Conservation (phyloP, 2,888 invertebrate genomes). For the Philopedon plagiatum region DNA sequence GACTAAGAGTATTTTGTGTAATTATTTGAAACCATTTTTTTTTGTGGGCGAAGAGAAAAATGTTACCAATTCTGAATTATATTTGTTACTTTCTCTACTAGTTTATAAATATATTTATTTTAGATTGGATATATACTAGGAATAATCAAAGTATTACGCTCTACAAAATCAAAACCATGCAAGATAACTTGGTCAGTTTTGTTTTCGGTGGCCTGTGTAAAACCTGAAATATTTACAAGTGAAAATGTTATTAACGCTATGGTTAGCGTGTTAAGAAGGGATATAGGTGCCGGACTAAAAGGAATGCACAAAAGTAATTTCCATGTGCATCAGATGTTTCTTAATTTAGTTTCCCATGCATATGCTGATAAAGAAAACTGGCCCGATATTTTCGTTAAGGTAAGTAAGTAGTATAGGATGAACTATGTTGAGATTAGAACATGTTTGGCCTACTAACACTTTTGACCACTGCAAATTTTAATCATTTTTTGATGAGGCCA, state of each 20-base stretch:
- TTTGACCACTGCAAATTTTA: no score
- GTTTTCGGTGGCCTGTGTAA: conserved; percentile 84
- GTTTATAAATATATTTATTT: conserved; percentile 53
- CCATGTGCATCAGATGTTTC: conserved; percentile 84
- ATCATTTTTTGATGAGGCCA: no score
- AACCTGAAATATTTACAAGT: conserved; percentile 82
- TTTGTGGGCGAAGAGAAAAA: no score
- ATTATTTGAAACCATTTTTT: no score
- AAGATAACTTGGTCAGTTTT: conserved; percentile 83
- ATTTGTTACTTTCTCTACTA: no score
- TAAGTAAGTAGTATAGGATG: conserved; percentile 64
- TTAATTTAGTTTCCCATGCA: conserved; percentile 87
- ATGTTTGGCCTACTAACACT: no score
- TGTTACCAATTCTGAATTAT: no score
- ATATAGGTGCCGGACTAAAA: conserved; percentile 80
- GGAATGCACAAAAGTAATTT: conserved; percentile 80
- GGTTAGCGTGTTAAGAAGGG: conserved; percentile 85
- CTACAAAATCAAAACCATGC: conserved; percentile 87
- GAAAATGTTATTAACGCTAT: conserved; percentile 85
- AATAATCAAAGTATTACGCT: conserved; percentile 84
- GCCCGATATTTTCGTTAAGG: conserved; percentile 94
- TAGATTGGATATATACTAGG: conserved; percentile 87
- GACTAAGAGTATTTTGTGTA: no score
- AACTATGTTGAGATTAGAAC: no score
- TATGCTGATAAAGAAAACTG: conserved; percentile 87